phyloP scores from a whole-genome alignment of 2,113 vertebrate species.

The Zapus hudsonius region DNA sequence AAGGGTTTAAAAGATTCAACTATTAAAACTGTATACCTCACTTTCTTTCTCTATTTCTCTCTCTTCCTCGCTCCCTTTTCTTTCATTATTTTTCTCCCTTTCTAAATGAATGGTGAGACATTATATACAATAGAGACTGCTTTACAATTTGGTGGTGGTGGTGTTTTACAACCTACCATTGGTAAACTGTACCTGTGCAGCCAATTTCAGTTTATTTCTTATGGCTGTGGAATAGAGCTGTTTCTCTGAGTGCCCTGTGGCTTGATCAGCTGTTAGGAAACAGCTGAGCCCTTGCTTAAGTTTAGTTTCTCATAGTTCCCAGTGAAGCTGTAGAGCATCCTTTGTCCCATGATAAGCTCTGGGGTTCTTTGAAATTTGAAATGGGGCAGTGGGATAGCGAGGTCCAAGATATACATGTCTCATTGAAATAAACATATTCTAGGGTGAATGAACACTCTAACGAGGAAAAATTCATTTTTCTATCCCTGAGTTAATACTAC shows the following conservation, averaged over 20 bases:
- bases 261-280: neutral
- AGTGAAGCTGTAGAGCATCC: neutral
- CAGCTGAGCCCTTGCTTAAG: neutral
- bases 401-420: neutral
- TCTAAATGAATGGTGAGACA: neutral
- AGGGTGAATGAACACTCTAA: neutral
- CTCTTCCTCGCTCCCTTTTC: too few species aligned
- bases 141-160: neutral
- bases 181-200: neutral
- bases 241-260: neutral
- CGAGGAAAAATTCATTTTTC: neutral
- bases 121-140: neutral
- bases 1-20: neutral
- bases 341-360: neutral
- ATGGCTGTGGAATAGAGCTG: neutral
- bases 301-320: neutral
- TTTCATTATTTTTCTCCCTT: neutral
- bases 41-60: neutral
- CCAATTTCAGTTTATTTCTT: neutral
- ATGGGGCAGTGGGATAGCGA: neutral
- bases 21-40: neutral
- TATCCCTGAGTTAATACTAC: neutral
- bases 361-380: too few species aligned
- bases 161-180: neutral
- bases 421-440: neutral